Percentiles rank a stretch among this genome's conserved stretches.
phyloP scores from a whole-genome alignment of 2,888 invertebrate species.

The Flexamia atlantica region DNA sequence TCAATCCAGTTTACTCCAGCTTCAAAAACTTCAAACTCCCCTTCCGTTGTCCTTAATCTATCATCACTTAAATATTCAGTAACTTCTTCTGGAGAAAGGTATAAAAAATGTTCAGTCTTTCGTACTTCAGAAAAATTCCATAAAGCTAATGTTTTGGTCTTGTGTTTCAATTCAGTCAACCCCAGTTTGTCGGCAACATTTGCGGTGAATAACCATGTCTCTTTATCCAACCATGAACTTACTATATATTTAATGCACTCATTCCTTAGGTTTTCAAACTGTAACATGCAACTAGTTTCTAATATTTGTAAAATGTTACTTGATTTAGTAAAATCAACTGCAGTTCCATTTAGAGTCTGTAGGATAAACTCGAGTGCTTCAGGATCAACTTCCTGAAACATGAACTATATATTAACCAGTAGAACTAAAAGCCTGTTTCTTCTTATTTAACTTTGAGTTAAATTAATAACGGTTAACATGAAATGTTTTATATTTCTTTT shows the following conservation, averaged over 20 bases:
- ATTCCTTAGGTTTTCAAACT: conserved; percentile 53
- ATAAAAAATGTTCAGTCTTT: conserved; percentile 60
- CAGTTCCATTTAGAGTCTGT: conserved; percentile 24
- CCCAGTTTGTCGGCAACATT: conserved; percentile 58
- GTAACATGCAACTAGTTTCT: conserved; percentile 62
- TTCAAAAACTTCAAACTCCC: conserved; percentile 65
- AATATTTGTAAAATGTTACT: conserved; percentile 55
- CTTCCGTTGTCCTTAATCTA: conserved; percentile 41
- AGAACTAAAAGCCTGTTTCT: no score
- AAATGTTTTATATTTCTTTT: no score
- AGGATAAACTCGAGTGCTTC: conserved; percentile 51
- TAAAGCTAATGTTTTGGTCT: conserved; percentile 59
- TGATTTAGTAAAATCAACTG: conserved; percentile 60
- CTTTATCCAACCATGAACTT: conserved; percentile 57
- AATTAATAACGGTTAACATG: no score
- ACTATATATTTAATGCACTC: conserved; percentile 61
- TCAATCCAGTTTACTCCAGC: conserved; percentile 63
- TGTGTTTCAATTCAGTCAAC: conserved; percentile 52
- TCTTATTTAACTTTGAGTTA: no score
- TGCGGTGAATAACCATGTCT: conserved; percentile 53
- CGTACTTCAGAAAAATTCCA: conserved; percentile 61
- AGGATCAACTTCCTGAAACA: conserved; percentile 62
- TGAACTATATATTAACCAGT: conserved; percentile 12
- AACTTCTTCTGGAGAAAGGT: conserved; percentile 42
- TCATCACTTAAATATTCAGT: conserved; percentile 56